Evolutionary conservation across 2,888 invertebrate genomes (phyloP).

Genomic region (Girardia tigrina): DNA sequence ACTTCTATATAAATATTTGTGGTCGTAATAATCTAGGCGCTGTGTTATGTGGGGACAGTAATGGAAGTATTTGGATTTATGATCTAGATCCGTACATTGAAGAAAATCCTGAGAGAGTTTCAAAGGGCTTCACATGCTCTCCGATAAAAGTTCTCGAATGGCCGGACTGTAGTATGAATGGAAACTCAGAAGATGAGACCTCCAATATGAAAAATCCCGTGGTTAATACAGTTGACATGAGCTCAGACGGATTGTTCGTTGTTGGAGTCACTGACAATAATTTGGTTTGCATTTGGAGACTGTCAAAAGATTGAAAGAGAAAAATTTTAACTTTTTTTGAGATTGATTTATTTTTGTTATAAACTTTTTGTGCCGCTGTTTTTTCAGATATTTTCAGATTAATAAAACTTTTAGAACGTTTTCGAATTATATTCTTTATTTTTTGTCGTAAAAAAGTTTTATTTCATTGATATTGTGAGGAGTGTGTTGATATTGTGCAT

Average conservation of each 20-base stretch:
- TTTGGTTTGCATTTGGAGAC: background rate
- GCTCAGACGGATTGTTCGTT: background rate
- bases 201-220: background rate
- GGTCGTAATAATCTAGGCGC: constrained; percentile 33
- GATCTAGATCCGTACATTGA: constrained; percentile 36
- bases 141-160: constrained; percentile 35
- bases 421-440: too few species aligned
- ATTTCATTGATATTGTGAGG: too few species aligned
- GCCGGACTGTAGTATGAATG: constrained; percentile 34
- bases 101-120: constrained; percentile 33
- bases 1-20: constrained; percentile 36
- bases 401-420: too few species aligned
- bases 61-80: constrained; percentile 37
- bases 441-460: too few species aligned
- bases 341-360: too few species aligned
- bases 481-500: too few species aligned
- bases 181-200: constrained; percentile 33
- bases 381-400: too few species aligned
- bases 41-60: constrained; percentile 37
- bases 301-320: too few species aligned
- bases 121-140: constrained; percentile 30
- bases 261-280: constrained; percentile 9
- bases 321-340: too few species aligned
- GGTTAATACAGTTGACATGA: background rate
- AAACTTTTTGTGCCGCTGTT: too few species aligned